These are phyloP conservation scores for Phalacrocorax brasilianus DNA, from an alignment of 2,113 vertebrate species.

Conservation along the genomic window DNA sequence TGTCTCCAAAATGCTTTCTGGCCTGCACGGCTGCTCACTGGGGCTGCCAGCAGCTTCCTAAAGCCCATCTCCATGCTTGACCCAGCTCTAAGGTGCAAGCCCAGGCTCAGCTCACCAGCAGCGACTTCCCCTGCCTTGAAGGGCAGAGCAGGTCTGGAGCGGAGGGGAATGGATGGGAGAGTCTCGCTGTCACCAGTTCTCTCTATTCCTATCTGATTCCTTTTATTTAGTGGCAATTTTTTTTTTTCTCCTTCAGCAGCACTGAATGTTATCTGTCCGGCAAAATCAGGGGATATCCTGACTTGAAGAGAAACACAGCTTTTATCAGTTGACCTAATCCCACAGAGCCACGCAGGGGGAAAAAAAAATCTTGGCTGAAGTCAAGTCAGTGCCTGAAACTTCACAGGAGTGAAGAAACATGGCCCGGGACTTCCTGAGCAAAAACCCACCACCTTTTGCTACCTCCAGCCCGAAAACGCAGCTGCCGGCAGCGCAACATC, in stretches of 20 bases:
- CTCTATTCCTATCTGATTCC: neutral
- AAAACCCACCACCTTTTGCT: no score
- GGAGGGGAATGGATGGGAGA: neutral
- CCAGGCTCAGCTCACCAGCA: neutral
- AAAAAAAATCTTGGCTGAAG: neutral
- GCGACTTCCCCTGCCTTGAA: neutral
- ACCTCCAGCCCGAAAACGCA: neutral
- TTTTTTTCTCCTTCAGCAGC: neutral
- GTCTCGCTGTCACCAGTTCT: neutral
- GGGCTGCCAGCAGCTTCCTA: neutral
- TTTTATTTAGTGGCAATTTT: neutral
- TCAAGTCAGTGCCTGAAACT: neutral
- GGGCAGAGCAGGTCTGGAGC: neutral
- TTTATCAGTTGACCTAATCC: neutral
- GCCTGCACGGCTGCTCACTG: fast-evolving
- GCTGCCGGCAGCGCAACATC: neutral
- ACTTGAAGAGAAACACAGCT: neutral
- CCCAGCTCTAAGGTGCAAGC: fast-evolving
- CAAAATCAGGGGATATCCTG: neutral
- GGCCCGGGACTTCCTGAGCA: no score
- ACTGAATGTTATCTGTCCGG: neutral
- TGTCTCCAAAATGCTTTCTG: neutral
- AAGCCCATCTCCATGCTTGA: neutral
- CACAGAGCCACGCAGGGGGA: fast-evolving
- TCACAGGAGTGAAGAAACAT: neutral